Evolutionary conservation across 2,113 vertebrate genomes (phyloP).

Genomic region (Ictidomys tridecemlineatus): DNA sequence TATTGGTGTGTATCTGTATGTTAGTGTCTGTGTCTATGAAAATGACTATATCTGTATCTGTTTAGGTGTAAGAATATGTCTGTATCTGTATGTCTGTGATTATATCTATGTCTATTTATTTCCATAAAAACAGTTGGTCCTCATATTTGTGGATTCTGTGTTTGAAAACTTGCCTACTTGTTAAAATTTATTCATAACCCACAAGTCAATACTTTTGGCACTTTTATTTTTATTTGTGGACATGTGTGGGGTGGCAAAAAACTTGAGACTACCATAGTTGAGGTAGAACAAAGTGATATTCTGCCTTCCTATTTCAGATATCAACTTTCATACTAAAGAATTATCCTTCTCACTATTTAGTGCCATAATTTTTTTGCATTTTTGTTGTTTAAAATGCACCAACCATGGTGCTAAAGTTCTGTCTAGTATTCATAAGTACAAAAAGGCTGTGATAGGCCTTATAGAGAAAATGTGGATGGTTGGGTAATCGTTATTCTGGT

Average conservation of each 20-base stretch:
- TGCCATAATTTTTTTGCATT: background rate
- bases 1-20: background rate
- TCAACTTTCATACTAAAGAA: background rate
- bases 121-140: background rate
- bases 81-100: background rate
- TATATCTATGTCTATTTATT: background rate
- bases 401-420: background rate
- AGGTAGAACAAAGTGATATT: background rate
- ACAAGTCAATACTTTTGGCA: background rate
- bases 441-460: background rate
- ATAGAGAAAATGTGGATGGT: background rate
- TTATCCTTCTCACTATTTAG: background rate
- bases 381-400: background rate
- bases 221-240: slow-evolving; percentile 7
- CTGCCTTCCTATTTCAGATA: background rate
- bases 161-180: background rate
- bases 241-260: background rate
- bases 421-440: background rate
- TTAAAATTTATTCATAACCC: too few relatives aligned
- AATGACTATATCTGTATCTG: background rate
- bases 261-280: background rate
- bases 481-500: background rate
- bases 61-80: background rate
- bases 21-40: background rate
- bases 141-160: background rate